phyloP scores from a whole-genome alignment of 2,113 vertebrate genomes.

The Tachuris rubrigastra region DNA sequence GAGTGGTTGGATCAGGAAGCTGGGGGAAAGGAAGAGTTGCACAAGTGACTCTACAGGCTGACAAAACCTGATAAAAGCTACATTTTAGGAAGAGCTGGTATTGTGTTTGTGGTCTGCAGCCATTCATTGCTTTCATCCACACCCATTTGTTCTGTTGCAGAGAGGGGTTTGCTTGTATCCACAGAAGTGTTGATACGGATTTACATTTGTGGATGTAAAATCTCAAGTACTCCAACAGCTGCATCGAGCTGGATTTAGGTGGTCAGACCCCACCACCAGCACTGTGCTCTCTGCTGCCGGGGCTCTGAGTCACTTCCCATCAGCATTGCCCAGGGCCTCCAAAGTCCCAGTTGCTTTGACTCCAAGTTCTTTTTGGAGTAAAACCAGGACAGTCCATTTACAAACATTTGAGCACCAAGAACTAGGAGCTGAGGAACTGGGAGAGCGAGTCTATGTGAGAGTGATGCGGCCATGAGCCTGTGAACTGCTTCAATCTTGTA shows the following conservation, averaged over 20 bases:
- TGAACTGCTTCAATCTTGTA: accelerated
- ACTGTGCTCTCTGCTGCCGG: neutral
- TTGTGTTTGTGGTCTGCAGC: neutral
- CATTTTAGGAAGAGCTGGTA: neutral
- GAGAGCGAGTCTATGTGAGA: neutral
- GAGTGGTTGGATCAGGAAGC: neutral
- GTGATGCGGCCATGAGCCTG: neutral
- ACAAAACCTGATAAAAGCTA: neutral
- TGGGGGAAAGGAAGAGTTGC: neutral
- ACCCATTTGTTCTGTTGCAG: neutral
- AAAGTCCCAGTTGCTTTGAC: accelerated
- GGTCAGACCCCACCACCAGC: neutral
- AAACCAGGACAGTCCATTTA: neutral
- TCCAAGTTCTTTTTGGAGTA: neutral
- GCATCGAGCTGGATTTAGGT: neutral
- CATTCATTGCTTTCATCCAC: neutral
- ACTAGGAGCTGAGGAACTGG: neutral
- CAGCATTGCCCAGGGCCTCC: neutral
- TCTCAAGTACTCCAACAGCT: neutral
- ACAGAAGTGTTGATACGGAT: accelerated
- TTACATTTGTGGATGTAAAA: neutral
- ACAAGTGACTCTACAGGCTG: neutral
- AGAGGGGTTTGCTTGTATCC: neutral
- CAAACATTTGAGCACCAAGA: neutral
- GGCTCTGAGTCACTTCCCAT: neutral